Conservation (phyloP, 2,888 invertebrate genomes). For the Dynastes grantii region DNA sequence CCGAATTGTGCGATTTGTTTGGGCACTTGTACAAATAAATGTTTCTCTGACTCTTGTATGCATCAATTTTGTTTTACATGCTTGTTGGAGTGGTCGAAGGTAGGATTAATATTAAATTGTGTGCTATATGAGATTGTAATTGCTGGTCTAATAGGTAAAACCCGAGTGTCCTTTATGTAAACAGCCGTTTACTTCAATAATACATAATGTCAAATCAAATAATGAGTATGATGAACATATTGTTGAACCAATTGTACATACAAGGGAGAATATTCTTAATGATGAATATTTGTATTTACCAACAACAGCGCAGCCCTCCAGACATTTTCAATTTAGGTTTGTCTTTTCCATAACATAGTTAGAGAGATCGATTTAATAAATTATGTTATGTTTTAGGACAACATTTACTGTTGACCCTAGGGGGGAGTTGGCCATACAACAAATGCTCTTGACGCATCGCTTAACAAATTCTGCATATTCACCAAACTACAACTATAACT, state of each 20-base stretch:
- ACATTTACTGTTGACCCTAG: slow-evolving; percentile 78
- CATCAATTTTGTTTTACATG: slow-evolving; percentile 97
- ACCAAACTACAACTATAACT: slow-evolving; percentile 54
- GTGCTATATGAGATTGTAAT: background rate
- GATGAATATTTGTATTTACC: slow-evolving; percentile 64
- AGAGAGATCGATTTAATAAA: background rate
- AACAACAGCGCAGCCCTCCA: slow-evolving; percentile 59
- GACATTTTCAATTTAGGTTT: slow-evolving; percentile 70
- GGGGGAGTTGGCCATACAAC: slow-evolving; percentile 76
- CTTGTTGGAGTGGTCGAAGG: slow-evolving; percentile 94
- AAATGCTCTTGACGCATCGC: slow-evolving; percentile 72
- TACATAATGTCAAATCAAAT: slow-evolving; percentile 92
- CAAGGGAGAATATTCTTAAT: slow-evolving; percentile 60
- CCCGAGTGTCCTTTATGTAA: slow-evolving; percentile 96
- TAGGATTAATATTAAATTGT: slow-evolving; percentile 60
- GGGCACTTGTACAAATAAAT: slow-evolving; percentile 88
- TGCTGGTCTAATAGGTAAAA: slow-evolving; percentile 79
- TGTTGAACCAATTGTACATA: slow-evolving; percentile 63
- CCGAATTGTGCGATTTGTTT: slow-evolving; percentile 95
- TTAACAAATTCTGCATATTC: slow-evolving; percentile 63
- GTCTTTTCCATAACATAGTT: slow-evolving; percentile 21
- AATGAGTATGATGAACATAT: slow-evolving; percentile 91
- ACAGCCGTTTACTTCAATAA: slow-evolving; percentile 90
- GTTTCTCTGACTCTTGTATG: slow-evolving; percentile 92
- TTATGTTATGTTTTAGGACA: slow-evolving; percentile 73